Conservation (phyloP, 2,113 vertebrate genomes). For the Uropsilus gracilis region DNA sequence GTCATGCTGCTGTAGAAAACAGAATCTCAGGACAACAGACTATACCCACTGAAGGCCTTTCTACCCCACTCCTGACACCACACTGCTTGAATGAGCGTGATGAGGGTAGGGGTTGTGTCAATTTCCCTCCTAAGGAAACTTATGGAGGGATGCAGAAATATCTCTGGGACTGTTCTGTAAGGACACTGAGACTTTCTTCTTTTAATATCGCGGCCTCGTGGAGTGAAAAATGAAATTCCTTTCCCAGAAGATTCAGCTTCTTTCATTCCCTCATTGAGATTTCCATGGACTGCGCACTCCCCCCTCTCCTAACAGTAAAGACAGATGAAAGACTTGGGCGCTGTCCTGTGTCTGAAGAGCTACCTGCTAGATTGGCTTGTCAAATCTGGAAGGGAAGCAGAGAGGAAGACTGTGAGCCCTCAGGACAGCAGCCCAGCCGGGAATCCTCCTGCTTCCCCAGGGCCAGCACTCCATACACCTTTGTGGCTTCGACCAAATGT, state of each 20-base stretch:
- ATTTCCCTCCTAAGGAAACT: not conserved
- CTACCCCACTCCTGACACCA: not conserved
- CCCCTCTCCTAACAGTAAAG: not conserved
- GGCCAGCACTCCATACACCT: rapidly evolving
- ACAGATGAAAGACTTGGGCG: not conserved
- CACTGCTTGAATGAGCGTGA: not conserved
- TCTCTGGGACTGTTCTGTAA: not conserved
- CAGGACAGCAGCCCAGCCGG: not conserved
- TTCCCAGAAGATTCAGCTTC: not conserved
- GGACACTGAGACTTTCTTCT: not conserved
- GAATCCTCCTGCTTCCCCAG: not conserved
- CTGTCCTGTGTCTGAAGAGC: not conserved
- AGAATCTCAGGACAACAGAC: not conserved
- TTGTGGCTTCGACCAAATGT: not conserved
- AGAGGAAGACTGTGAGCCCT: not conserved
- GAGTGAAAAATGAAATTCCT: not conserved
- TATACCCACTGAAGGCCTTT: not conserved
- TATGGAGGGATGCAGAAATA: not conserved
- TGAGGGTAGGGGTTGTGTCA: too few relatives aligned
- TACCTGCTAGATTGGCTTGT: not conserved
- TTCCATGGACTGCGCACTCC: too few relatives aligned
- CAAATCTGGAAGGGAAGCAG: too few relatives aligned
- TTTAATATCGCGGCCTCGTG: not conserved
- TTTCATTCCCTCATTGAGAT: not conserved
- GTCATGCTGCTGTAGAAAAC: not conserved